phyloP scores from a whole-genome alignment of 2,888 invertebrate genomes.

The Copidosoma aretas region DNA sequence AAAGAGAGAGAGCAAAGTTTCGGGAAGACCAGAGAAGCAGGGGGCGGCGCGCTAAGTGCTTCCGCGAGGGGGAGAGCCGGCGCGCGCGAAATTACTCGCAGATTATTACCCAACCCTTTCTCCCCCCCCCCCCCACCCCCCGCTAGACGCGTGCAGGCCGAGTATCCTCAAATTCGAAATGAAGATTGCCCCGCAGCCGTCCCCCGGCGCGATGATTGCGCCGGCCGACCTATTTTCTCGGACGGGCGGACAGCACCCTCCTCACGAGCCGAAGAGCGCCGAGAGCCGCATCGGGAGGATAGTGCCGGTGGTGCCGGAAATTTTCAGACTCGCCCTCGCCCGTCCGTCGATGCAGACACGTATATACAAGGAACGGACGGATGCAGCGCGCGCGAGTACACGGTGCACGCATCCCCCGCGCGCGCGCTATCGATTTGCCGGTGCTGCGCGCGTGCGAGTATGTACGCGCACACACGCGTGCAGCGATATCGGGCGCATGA shows the following conservation, averaged over 20 bases:
- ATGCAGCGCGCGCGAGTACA: no score
- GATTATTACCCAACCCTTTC: slow-evolving; percentile 32
- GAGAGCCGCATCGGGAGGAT: neutral
- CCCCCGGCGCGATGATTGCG: slow-evolving; percentile 16
- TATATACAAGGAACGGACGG: neutral
- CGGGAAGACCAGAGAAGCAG: neutral
- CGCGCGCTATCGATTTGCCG: slow-evolving; percentile 56
- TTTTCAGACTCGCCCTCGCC: no score
- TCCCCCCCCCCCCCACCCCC: slow-evolving; percentile 29
- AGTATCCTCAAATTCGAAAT: slow-evolving; percentile 36
- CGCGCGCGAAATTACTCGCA: slow-evolving; percentile 36
- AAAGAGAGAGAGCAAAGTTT: neutral
- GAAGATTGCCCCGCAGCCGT: slow-evolving; percentile 22
- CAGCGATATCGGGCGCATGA: slow-evolving; percentile 56
- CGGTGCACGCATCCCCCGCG: slow-evolving; percentile 19
- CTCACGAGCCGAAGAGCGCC: no score
- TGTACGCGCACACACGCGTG: slow-evolving; percentile 36
- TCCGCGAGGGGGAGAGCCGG: neutral
- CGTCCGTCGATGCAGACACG: neutral
- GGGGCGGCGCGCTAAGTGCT: slow-evolving; percentile 26
- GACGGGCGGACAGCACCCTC: no score
- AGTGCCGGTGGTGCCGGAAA: neutral
- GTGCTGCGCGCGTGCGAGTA: slow-evolving; percentile 42
- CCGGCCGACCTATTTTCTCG: slow-evolving; percentile 33
- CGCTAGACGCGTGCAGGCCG: neutral